Evolutionary conservation across 2,797 vertebrate species (phyloP), one percentile per base, ranked within the genome.

Genomic region (Tapirus indicus): DNA sequence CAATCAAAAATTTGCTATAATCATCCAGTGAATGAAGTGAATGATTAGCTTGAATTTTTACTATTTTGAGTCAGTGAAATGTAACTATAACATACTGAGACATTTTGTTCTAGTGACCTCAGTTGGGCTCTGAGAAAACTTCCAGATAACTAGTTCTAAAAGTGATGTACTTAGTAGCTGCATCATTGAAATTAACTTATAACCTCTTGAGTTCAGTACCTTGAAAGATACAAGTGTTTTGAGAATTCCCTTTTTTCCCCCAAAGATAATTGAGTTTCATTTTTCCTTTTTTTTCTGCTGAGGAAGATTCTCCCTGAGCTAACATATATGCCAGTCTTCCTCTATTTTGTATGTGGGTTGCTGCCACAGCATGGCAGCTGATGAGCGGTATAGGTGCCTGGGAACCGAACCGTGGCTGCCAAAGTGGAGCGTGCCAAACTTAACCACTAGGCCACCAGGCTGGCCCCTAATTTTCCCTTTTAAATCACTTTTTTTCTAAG

Each of bases 51-150:
- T 90, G 77, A 66, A 32, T 16, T 77, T 88, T 77, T 66, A 60
- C 79, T 91, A 4, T 87, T 82, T 92, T 23, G 32, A 17, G 7
- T 68, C 52, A 93, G 49, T 72, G 56, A 66, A 74, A 27, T 56
- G 17, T 44, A 56, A 84, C 11, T 74, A 0, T 35, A 41, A 77
- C n/a, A 62, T 85, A 72, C 23, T 56, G 80, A 78, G 32, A 78
- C 6, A 16, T 74, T 95, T 96, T 96, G 32, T 94, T 83, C 52
- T 83, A 23, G 32, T 89, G n/a, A 47, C 16, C 32, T 49, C 66
- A 90, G 35, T 25, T 18, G 20, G 32, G 6, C 32, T 62, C 66
- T 85, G 35, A 60, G 79, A 44, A 85, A 68, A 58, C 12, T 60
- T 71, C 20, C n/a, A 32, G 62, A 68, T 66, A 68, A 44, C 27